Percentiles rank a stretch among this genome's conserved stretches.
Evolutionary conservation across 2,888 invertebrate species (phyloP).

Genomic region (Frankliniella intonsa): DNA sequence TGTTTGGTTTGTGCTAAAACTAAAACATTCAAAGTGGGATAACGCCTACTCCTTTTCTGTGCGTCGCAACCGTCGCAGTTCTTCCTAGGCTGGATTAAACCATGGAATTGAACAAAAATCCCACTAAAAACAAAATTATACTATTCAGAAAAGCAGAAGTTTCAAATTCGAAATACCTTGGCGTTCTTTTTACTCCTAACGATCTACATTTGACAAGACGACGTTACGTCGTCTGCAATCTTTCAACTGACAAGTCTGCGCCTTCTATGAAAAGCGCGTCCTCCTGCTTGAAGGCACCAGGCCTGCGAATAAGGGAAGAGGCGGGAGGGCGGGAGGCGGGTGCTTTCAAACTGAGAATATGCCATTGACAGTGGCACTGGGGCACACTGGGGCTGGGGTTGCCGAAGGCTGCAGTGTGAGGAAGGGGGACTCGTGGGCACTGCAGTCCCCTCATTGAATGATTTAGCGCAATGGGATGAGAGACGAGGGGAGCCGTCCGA

Average conservation of each 20-base stretch:
- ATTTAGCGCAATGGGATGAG: not conserved
- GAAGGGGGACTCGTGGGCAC: not conserved
- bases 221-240: slow-evolving; percentile 11
- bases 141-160: too few relatives aligned
- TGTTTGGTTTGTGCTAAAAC: too few relatives aligned
- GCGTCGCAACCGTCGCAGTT: too few relatives aligned
- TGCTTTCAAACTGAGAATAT: not conserved
- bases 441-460: not conserved
- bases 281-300: not conserved
- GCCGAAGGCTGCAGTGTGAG: not conserved
- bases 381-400: not conserved
- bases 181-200: not conserved
- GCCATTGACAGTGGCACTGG: not conserved
- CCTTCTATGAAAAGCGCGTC: not conserved
- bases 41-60: too few relatives aligned
- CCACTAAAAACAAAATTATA: too few relatives aligned
- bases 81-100: too few relatives aligned
- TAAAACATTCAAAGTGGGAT: too few relatives aligned
- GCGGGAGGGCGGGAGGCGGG: not conserved
- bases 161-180: too few relatives aligned
- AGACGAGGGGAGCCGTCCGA: not conserved
- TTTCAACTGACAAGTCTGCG: not conserved
- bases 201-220: not conserved
- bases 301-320: not conserved
- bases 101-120: too few relatives aligned